These are phyloP conservation scores for Hydrocynus forskahlii DNA, from an alignment of 2,797 vertebrate species.

Conservation along the genomic window DNA sequence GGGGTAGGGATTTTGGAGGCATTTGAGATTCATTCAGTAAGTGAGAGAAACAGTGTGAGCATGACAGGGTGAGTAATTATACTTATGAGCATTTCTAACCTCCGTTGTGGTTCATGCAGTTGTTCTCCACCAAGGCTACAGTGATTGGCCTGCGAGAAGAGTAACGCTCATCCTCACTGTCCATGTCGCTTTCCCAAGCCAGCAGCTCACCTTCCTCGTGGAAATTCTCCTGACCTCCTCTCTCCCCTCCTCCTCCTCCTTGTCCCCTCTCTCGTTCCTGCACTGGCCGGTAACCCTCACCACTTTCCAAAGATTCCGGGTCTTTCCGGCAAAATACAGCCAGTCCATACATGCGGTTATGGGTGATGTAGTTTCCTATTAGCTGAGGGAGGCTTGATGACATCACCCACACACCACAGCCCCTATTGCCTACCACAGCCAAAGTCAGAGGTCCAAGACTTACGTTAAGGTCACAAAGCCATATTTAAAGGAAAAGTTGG, in stretches of 20 bases:
- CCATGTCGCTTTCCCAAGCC: conserved; percentile 86
- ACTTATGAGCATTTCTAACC: conserved; percentile 65
- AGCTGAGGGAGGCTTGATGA: conserved; percentile 91
- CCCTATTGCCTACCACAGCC: conserved; percentile 83
- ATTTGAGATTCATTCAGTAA: no score
- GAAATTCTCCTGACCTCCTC: conserved; percentile 82
- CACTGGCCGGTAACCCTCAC: conserved; percentile 75
- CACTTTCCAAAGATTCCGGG: conserved; percentile 69
- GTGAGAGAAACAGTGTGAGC: not conserved
- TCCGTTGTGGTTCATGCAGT: conserved; percentile 86
- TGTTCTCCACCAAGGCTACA: conserved; percentile 86
- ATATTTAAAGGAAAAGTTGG: no score
- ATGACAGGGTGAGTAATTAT: not conserved
- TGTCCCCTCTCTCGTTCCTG: conserved; percentile 75
- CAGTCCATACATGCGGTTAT: conserved; percentile 89
- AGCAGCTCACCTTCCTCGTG: conserved; percentile 88
- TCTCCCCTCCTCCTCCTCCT: conserved; percentile 66
- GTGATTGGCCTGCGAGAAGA: conserved; percentile 80
- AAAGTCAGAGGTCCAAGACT: not conserved
- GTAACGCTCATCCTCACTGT: conserved; percentile 85
- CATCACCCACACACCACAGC: conserved; percentile 92
- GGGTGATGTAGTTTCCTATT: conserved; percentile 85
- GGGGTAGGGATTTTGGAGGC: not conserved
- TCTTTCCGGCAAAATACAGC: conserved; percentile 91
- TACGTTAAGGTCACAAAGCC: not conserved